phyloP scores from a whole-genome alignment of 2,888 invertebrate genomes.

The Lathronympha strigana region DNA sequence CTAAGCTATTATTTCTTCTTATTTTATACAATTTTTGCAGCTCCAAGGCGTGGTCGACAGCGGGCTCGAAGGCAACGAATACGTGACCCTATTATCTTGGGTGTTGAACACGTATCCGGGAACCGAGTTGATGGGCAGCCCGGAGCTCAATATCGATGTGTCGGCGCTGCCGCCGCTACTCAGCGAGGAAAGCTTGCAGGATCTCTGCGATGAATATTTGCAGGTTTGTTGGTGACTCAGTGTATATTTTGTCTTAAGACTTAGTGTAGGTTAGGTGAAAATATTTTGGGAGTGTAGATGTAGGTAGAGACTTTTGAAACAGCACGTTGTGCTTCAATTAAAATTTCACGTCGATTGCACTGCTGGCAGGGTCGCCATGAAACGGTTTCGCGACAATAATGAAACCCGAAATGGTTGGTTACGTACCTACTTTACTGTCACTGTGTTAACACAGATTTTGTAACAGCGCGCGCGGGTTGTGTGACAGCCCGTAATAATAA shows the following conservation, averaged over 20 bases:
- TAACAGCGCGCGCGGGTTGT: no score
- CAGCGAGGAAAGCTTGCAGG: conserved; percentile 88
- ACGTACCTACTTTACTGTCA: no score
- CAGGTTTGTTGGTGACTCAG: conserved; percentile 67
- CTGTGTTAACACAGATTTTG: no score
- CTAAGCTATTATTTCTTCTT: background rate
- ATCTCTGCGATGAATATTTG: conserved; percentile 92
- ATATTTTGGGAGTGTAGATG: background rate
- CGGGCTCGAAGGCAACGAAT: conserved; percentile 97
- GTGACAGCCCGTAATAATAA: no score
- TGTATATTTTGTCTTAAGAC: background rate
- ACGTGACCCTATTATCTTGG: conserved; percentile 97
- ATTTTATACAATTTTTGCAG: conserved; percentile 62
- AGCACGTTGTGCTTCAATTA: background rate
- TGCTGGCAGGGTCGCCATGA: background rate
- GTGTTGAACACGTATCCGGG: conserved; percentile 95
- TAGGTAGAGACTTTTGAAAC: background rate
- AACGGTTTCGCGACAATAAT: no score
- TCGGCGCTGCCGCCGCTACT: conserved; percentile 90
- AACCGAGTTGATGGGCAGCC: conserved; percentile 93
- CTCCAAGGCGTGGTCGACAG: conserved; percentile 94
- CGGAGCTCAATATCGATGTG: conserved; percentile 91
- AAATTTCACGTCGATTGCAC: no score
- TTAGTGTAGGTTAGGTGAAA: background rate
- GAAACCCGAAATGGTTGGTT: no score